Conservation (phyloP, 1,140 invertebrate genomes). For the Zaprionus capensis region DNA sequence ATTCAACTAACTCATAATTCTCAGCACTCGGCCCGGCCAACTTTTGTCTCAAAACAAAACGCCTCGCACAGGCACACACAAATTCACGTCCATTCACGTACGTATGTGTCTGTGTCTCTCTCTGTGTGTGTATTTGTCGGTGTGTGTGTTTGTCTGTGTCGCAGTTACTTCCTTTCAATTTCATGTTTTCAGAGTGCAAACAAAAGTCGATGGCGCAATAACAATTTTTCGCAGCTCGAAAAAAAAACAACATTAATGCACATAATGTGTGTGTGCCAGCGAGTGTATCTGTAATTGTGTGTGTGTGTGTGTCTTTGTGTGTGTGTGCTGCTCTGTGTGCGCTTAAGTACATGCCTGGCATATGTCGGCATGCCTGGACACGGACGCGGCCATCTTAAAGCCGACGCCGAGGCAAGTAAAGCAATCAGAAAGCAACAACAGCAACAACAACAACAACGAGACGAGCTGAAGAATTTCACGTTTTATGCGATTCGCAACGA, state of each 20-base stretch:
- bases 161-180: slow-evolving; percentile 60
- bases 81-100: slow-evolving; percentile 18
- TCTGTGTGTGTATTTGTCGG: slow-evolving; percentile 11
- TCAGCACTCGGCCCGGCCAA: slow-evolving; percentile 42
- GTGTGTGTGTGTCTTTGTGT: slow-evolving; percentile 15
- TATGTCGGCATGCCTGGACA: slow-evolving; percentile 21
- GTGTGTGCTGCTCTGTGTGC: slow-evolving; percentile 8
- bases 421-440: slow-evolving; percentile 20
- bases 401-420: slow-evolving; percentile 20
- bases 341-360: slow-evolving; percentile 12
- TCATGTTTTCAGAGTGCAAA: slow-evolving; percentile 60
- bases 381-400: slow-evolving; percentile 27
- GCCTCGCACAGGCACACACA: slow-evolving; percentile 20
- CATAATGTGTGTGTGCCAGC: slow-evolving; percentile 11
- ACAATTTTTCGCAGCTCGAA: slow-evolving; percentile 56
- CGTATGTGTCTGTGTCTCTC: neutral
- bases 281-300: slow-evolving; percentile 1
- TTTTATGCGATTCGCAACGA: slow-evolving; percentile 1
- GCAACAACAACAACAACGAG: slow-evolving; percentile 3
- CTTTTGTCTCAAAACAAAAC: slow-evolving; percentile 59
- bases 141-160: slow-evolving; percentile 33
- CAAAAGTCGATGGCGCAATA: slow-evolving; percentile 58
- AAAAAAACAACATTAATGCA: slow-evolving; percentile 44
- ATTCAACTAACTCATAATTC: slow-evolving; percentile 65
- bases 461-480: neutral